phyloP scores from a whole-genome alignment of 2,888 invertebrate species.

The Dicycla oo region DNA sequence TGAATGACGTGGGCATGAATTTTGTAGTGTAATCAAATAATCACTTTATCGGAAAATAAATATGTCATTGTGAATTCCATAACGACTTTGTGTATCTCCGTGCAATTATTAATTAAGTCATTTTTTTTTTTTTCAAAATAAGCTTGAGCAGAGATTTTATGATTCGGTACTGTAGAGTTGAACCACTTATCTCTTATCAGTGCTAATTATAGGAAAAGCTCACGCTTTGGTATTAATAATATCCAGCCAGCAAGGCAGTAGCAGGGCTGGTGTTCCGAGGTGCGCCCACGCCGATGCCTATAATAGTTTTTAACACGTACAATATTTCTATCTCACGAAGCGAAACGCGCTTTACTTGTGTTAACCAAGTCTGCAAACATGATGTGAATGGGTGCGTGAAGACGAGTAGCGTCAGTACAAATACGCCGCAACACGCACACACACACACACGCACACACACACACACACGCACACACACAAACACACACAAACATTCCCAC shows the following conservation, averaged over 20 bases:
- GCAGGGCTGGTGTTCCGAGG: no score
- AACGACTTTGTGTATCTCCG: background rate
- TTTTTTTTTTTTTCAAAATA: background rate
- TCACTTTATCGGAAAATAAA: slow-evolving; percentile 29
- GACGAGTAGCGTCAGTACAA: no score
- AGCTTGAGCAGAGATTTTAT: background rate
- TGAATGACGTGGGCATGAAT: slow-evolving; percentile 29
- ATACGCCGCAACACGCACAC: no score
- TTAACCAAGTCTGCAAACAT: no score
- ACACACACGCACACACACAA: no score
- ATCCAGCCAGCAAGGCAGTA: background rate
- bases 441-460: no score
- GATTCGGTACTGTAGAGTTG: background rate
- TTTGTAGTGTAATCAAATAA: slow-evolving; percentile 38
- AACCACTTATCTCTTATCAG: background rate
- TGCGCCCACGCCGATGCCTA: no score
- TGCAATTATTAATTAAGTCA: background rate
- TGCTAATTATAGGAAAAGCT: slow-evolving; percentile 1
- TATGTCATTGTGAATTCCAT: slow-evolving; percentile 39
- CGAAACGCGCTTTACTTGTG: no score
- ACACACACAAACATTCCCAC: no score
- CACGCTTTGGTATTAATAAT: background rate
- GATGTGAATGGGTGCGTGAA: no score
- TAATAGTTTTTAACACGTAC: no score
- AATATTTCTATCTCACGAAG: no score